phyloP scores from a whole-genome alignment of 2,888 invertebrate species.

The Fissipunctia ypsillon region DNA sequence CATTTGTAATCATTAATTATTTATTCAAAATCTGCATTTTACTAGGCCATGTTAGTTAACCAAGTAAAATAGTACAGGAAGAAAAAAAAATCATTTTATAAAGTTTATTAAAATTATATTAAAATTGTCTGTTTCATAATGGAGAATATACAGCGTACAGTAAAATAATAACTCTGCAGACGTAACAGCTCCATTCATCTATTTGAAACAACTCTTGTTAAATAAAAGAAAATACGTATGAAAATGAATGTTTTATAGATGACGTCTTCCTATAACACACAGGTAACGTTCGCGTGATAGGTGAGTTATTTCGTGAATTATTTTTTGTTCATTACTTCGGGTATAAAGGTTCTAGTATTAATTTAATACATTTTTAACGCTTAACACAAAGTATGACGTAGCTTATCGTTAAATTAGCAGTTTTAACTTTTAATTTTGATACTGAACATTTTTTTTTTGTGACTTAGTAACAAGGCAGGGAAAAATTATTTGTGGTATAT shows the following conservation, averaged over 20 bases:
- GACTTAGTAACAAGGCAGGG: not conserved
- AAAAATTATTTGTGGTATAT: not conserved
- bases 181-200: not conserved
- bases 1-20: not conserved
- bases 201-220: not conserved
- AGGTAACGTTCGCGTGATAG: slow-evolving; percentile 53
- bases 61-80: not conserved
- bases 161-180: not conserved
- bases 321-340: slow-evolving; percentile 54
- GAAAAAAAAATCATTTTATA: not conserved
- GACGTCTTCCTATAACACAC: slow-evolving; percentile 9
- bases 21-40: not conserved
- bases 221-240: slow-evolving; percentile 28
- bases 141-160: not conserved
- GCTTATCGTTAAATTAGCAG: not conserved
- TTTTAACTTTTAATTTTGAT: not conserved
- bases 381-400: slow-evolving; percentile 14
- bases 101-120: no score
- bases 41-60: not conserved
- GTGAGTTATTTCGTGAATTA: slow-evolving; percentile 53
- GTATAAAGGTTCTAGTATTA: slow-evolving; percentile 35
- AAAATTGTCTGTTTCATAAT: no score
- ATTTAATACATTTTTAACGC: slow-evolving; percentile 44
- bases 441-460: not conserved
- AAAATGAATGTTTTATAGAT: slow-evolving; percentile 29